phyloP scores from a whole-genome alignment of 2,113 vertebrate genomes.

The Microcebus griseorufus region DNA sequence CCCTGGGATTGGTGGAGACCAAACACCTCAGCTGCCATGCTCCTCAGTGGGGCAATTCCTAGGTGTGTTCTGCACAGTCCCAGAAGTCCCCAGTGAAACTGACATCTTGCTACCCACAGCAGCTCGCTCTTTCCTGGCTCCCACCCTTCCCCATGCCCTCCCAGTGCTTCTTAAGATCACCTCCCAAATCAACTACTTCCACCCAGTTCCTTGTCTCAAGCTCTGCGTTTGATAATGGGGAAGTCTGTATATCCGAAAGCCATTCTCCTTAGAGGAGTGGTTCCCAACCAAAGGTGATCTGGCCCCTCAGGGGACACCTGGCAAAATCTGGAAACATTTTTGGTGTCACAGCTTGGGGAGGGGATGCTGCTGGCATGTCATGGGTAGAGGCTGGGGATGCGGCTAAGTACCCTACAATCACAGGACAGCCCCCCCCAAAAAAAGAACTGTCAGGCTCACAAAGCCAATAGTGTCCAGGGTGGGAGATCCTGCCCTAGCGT shows the following conservation, averaged over 20 bases:
- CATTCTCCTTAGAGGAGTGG: not conserved
- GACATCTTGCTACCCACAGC: not conserved
- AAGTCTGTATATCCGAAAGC: not conserved
- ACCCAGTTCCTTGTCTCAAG: not conserved
- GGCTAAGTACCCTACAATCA: not conserved
- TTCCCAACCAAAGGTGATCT: not conserved
- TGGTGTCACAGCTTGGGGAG: not conserved
- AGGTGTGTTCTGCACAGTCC: not conserved
- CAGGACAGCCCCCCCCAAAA: not conserved
- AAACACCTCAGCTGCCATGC: rapidly evolving
- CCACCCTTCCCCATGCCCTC: not conserved
- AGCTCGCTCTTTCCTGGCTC: not conserved
- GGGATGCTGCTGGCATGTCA: not conserved
- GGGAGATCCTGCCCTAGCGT: not conserved
- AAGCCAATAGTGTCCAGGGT: not conserved
- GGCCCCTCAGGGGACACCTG: not conserved
- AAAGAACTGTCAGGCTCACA: not conserved
- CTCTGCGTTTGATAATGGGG: not conserved
- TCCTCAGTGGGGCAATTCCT: not conserved
- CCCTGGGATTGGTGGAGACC: not conserved
- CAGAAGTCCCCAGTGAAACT: not conserved
- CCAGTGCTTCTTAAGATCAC: not conserved
- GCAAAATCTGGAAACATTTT: not conserved
- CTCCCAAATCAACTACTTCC: not conserved
- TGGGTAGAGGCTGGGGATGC: too few relatives aligned